Evolutionary conservation across 2,888 invertebrate species (phyloP), one percentile per base, ranked within the genome.

Genomic region (Emmelina monodactyla): DNA sequence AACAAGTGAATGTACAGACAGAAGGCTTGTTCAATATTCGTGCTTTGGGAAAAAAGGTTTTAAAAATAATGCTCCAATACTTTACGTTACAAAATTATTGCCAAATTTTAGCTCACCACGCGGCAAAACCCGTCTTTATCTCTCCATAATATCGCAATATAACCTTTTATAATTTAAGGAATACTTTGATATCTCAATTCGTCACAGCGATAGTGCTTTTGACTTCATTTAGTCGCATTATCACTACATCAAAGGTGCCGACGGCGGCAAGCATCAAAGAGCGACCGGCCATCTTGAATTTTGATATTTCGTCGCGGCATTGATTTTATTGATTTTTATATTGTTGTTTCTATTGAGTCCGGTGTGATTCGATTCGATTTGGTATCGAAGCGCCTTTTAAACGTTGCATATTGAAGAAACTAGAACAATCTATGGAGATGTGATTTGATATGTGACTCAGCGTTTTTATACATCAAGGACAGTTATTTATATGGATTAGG

Each of bases 191-290:
- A 72, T 50, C 58, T 71, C 65, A 58, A 79, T 79, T 79, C 75
- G 78, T 72, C 73, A 73, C 72, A 72, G 75, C 60, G 62, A 73
- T 68, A 70, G 65, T 61, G 61, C 61, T 61, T 69, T 73, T 75
- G 75, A 75, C 72, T 78, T 70, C 70, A 73, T 75, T 78, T 73
- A 66, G 68, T 71, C 73, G 64, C 71, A 70, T 76, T 76, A 76
- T 75, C 65, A 61, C 55, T 55, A 62, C 57, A 66, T 76, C 70
- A 76, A 76, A 76, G 70, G 51, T 37, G 62, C 76, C 75, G 75
- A 63, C 56, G 56, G 57, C 60, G 62, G 56, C 43, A 47, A 46
- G 54, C 56, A 63, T 76, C 69, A 73, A 71, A 75, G 44, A 51
- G n/a, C n/a, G n/a, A n/a, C n/a, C 68, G 63, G 66, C 58, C 60